Percentiles rank a stretch among this genome's conserved stretches.
phyloP scores from a whole-genome alignment of 2,888 invertebrate species.

The Hirtodrosophila cameraria region DNA sequence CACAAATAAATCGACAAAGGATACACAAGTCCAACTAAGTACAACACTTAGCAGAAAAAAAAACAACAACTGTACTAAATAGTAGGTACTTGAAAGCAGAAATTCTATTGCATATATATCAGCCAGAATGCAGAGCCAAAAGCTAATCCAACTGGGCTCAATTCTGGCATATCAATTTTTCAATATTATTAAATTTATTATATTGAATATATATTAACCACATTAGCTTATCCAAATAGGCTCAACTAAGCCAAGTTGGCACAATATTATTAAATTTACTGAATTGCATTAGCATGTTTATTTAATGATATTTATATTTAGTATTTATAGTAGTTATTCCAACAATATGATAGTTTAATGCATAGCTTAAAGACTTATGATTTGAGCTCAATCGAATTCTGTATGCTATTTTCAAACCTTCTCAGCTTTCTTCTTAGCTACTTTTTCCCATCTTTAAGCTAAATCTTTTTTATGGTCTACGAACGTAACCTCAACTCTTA shows the following conservation, averaged over 20 bases:
- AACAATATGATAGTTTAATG: too few relatives aligned
- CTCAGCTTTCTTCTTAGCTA: too few relatives aligned
- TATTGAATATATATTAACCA: too few relatives aligned
- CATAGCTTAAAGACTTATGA: too few relatives aligned
- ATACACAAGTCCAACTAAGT: slow-evolving; percentile 25
- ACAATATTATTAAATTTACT: too few relatives aligned
- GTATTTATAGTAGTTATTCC: too few relatives aligned
- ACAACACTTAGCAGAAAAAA: slow-evolving; percentile 23
- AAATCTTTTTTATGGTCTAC: slow-evolving; percentile 15
- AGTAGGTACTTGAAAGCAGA: slow-evolving; percentile 17
- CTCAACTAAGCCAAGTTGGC: too few relatives aligned
- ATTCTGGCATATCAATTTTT: slow-evolving; percentile 23
- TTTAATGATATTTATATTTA: too few relatives aligned
- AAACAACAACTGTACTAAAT: slow-evolving; percentile 19
- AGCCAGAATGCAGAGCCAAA: background rate
- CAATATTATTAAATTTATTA: background rate
- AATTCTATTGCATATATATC: slow-evolving; percentile 3
- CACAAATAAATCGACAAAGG: slow-evolving; percentile 72
- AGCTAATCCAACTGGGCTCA: slow-evolving; percentile 33
- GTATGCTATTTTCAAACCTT: too few relatives aligned
- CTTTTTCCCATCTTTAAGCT: background rate
- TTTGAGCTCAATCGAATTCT: too few relatives aligned
- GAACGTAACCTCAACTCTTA: slow-evolving; percentile 3
- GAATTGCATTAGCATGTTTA: too few relatives aligned
- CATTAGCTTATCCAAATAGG: too few relatives aligned